Evolutionary conservation across 2,113 vertebrate species (phyloP), one percentile per base, ranked within the genome.

Genomic region (Campylomormyrus tamandua): DNA sequence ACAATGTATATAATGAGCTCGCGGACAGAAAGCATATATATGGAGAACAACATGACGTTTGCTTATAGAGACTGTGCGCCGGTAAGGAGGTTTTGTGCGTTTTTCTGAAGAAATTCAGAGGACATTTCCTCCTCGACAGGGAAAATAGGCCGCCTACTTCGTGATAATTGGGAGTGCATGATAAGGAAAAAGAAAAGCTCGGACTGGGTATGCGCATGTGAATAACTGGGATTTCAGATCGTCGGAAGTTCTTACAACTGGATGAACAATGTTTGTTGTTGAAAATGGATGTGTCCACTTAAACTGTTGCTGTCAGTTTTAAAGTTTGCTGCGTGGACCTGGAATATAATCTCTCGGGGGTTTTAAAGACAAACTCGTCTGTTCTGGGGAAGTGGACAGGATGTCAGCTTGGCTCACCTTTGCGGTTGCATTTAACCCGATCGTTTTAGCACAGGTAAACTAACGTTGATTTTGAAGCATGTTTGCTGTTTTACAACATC

Each of bases 341-440:
- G 70, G 31, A 39, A 39, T 19, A 77, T 39, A 77, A 24, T 39
- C 11, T 39, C 31, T 35, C 31, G 11, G 70, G 70, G 39, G 27
- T 88, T 88, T 48, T 74, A 5, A 42, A 39, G 50, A 21, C 31
- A 87, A 52, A 74, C 56, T 21, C n/a, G 3, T 17, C 24, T 77
- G 27, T 8, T 49, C 5, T 56, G n/a, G 52, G n/a, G 42, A 70
- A 70, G 8, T 66, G 56, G 88, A 50, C 42, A 77, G 88, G 66
- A 88, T 88, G 88, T 48, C 88, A 77, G 39, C 56, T 74, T 88
- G 88, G 88, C 48, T 70, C n/a, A 74, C 15, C 88, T 50, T 88
- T 31, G 58, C 62, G 9, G 62, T 50, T 9, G 13, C n/a, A 35
- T 62, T 88, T 35, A 50, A 11, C 88, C 45, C 42, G 15, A 74